phyloP scores from a whole-genome alignment of 2,888 invertebrate genomes.

The Sarcophaga subvicina region DNA sequence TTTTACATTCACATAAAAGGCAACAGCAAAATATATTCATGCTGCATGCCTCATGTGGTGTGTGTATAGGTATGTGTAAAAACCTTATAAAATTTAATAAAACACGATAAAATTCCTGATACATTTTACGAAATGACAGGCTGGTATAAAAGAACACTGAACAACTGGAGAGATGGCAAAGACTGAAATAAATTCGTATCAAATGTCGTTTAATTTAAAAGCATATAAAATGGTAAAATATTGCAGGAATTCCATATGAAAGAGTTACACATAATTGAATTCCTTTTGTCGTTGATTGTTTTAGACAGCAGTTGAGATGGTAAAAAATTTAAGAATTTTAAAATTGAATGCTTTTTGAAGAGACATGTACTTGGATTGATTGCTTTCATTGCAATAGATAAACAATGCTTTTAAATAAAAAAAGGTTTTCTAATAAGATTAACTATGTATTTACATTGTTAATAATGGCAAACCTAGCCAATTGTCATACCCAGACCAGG shows the following conservation, averaged over 20 bases:
- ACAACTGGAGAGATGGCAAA: neutral
- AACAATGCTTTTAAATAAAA: too few species aligned
- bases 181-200: neutral
- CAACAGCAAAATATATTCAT: neutral
- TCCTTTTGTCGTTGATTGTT: neutral
- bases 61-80: too few species aligned
- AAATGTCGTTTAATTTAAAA: constrained; percentile 1
- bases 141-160: neutral
- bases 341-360: too few species aligned
- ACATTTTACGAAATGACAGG: constrained; percentile 34
- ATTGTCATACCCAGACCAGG: too few species aligned
- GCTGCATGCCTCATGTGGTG: neutral
- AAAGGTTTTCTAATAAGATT: too few species aligned
- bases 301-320: too few species aligned
- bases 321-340: too few species aligned
- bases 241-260: constrained; percentile 21
- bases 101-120: constrained; percentile 42
- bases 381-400: too few species aligned
- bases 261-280: constrained; percentile 19
- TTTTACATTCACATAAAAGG: too few species aligned
- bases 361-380: too few species aligned
- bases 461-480: too few species aligned
- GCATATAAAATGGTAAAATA: neutral
- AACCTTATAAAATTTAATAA: constrained; percentile 48
- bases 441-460: too few species aligned